phyloP scores from a whole-genome alignment of 2,888 invertebrate genomes.

The Dimorphilus gyrociliatus region DNA sequence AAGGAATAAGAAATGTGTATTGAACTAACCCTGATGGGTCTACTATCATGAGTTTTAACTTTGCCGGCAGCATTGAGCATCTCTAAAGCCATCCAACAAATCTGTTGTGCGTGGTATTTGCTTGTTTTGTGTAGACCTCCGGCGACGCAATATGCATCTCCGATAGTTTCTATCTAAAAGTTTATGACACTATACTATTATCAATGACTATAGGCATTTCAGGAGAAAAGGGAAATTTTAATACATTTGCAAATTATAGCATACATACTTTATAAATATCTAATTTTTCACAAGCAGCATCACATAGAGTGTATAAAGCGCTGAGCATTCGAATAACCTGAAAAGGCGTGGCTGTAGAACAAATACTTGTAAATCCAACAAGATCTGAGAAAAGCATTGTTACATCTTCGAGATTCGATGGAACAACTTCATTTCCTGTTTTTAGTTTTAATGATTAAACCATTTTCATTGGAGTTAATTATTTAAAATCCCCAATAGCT shows the following conservation, averaged over 20 bases:
- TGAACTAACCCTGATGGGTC: conserved; percentile 66
- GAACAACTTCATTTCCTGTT: conserved; percentile 57
- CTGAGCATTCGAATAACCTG: conserved; percentile 68
- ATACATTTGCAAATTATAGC: background rate
- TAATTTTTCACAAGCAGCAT: conserved; percentile 72
- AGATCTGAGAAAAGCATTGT: conserved; percentile 92
- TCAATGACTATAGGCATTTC: background rate
- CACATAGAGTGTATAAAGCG: conserved; percentile 78
- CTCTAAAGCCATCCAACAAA: conserved; percentile 85
- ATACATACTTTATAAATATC: conserved; percentile 74
- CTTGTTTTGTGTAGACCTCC: conserved; percentile 74
- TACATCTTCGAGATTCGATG: conserved; percentile 77
- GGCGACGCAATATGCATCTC: conserved; percentile 88
- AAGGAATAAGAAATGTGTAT: too few species aligned
- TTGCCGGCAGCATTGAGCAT: conserved; percentile 78
- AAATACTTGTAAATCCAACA: conserved; percentile 87
- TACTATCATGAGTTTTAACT: conserved; percentile 75
- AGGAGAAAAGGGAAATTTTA: background rate
- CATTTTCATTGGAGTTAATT: too few species aligned
- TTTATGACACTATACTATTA: background rate
- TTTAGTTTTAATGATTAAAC: conserved; percentile 3
- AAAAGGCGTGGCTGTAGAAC: conserved; percentile 82
- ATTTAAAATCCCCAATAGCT: background rate
- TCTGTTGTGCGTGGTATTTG: conserved; percentile 75
- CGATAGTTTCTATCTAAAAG: conserved; percentile 75